Evolutionary conservation across 2,797 vertebrate genomes (phyloP), one percentile per base, ranked within the genome.

Genomic region (Lutjanus argentimaculatus): DNA sequence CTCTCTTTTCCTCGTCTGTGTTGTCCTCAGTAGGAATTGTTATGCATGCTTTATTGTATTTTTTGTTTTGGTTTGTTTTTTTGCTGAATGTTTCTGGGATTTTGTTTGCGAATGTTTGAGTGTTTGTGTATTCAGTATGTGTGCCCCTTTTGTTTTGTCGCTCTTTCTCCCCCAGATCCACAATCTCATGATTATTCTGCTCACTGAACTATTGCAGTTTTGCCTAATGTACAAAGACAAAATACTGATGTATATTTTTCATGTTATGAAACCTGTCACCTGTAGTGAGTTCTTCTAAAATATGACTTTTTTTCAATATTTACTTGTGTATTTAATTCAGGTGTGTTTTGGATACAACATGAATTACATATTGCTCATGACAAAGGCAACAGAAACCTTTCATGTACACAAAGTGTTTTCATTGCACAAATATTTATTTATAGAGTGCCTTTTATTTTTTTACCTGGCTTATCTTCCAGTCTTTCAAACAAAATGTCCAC

Each of bases 231-330:
- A 98, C 95, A 98, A 98, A 99, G 96, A 98, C 93, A 95, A 96
- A 97, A 97, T 97, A 94, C 97, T 96, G 96, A 97, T 99, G 97
- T 99, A 99, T 99, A 99, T 99, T 99, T 96, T 99, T 98, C 96
- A 97, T 98, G 97, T 98, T 97, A 98, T 97, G 96, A 95, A 97
- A 97, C 96, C 96, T 97, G 97, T 98, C 97, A 97, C 97, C 96
- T 98, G 97, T 98, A 97, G 97, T 98, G 96, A 97, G 96, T 97
- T 99, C 97, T 98, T 99, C 97, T 96, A 97, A 98, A 99, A 98
- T 97, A 97, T 95, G 96, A 97, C 94, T 96, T 97, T 95, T 97
- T 99, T 98, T 96, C 97, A 98, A 97, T 97, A 97, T 93, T 86
- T 88, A 65, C 61, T 71, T 84, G 92, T 90, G 89, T 90, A 65